Evolutionary conservation across 2,113 vertebrate genomes (phyloP).

Genomic region (Plotosus lineatus): DNA sequence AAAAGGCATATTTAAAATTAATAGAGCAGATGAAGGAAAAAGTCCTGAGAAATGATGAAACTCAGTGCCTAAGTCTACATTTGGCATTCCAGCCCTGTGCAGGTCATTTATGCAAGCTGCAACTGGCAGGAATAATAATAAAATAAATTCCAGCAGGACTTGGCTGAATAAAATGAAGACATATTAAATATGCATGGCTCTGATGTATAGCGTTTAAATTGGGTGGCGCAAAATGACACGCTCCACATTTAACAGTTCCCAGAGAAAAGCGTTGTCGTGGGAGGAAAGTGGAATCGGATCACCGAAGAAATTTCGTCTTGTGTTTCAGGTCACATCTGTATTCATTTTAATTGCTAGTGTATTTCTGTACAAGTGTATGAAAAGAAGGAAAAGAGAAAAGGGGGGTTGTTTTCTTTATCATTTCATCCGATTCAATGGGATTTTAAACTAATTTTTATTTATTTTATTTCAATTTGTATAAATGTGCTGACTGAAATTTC

Average conservation of each 20-base stretch:
- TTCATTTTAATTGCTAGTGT: neutral
- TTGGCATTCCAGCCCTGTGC: neutral
- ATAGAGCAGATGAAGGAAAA: neutral
- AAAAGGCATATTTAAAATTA: neutral
- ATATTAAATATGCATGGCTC: conserved; percentile 54
- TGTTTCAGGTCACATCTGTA: conserved; percentile 36
- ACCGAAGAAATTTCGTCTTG: conserved; percentile 35
- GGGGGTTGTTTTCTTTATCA: conserved; percentile 36
- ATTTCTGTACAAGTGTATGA: neutral
- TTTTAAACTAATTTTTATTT: conserved; percentile 57
- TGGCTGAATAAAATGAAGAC: conserved; percentile 52
- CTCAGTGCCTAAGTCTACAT: neutral
- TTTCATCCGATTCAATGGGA: conserved; percentile 48
- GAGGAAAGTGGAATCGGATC: conserved; percentile 22
- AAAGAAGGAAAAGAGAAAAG: conserved; percentile 9
- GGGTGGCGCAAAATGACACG: conserved; percentile 59
- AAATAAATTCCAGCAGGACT: conserved; percentile 43
- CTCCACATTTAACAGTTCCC: conserved; percentile 58
- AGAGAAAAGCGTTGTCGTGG: conserved; percentile 40
- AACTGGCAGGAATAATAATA: conserved; percentile 18
- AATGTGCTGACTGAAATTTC: conserved; percentile 59
- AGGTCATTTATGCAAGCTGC: conserved; percentile 15
- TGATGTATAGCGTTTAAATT: conserved; percentile 49
- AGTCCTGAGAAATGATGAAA: neutral
- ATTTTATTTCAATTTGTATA: conserved; percentile 50